These are phyloP conservation scores for Epinephelus awoara DNA, from an alignment of 2,797 vertebrate species.

Conservation along the genomic window DNA sequence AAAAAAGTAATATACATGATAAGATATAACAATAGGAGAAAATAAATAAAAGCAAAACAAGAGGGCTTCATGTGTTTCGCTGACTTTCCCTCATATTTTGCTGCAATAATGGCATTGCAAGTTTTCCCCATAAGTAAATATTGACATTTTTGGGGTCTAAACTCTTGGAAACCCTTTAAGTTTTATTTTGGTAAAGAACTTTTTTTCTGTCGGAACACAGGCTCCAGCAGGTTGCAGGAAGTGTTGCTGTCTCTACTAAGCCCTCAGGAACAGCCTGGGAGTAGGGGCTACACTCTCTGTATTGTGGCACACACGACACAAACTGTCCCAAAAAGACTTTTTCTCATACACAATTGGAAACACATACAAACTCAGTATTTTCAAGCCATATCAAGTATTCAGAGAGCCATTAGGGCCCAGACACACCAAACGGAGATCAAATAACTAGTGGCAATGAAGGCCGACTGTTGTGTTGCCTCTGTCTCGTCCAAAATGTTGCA, in stretches of 20 bases:
- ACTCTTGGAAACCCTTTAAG: not conserved
- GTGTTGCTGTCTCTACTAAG: not conserved
- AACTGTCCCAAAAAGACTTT: not conserved
- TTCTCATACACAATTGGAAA: not conserved
- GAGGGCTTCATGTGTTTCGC: not conserved
- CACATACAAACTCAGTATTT: not conserved
- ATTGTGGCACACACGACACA: not conserved
- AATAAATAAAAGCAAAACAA: not conserved
- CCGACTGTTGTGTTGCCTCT: too few relatives aligned
- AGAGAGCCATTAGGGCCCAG: not conserved
- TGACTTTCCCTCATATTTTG: not conserved
- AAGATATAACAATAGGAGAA: not conserved
- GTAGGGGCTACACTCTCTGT: not conserved
- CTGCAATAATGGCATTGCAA: not conserved
- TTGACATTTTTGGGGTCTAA: not conserved
- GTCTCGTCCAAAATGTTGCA: too few relatives aligned
- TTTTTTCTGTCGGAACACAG: not conserved
- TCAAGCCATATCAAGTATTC: not conserved
- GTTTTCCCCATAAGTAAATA: not conserved
- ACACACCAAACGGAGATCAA: too few relatives aligned
- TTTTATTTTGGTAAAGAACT: conserved; percentile 11
- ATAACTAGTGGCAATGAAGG: too few relatives aligned
- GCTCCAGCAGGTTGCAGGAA: not conserved
- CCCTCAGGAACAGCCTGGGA: not conserved
- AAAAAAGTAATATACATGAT: too few relatives aligned